Evolutionary conservation across 2,113 vertebrate genomes (phyloP).

Genomic region (Herpetotheres cachinnans): DNA sequence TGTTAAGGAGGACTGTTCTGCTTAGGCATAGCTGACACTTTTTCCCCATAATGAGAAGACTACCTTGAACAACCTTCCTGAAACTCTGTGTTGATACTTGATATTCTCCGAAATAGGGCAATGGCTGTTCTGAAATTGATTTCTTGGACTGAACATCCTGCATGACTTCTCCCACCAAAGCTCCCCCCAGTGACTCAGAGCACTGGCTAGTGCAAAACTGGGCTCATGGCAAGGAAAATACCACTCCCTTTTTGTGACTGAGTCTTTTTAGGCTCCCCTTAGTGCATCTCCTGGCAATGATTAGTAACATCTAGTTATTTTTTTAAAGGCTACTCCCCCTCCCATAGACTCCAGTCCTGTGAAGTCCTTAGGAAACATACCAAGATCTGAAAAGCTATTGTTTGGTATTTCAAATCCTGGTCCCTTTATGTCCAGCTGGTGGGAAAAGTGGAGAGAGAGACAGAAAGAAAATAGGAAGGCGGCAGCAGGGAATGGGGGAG

Average conservation of each 20-base stretch:
- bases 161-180: slow-evolving; percentile 5
- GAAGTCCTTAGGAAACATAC: slow-evolving; percentile 64
- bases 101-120: not conserved
- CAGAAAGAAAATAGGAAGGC: slow-evolving; percentile 41
- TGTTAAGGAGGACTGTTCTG: not conserved
- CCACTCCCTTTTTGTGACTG: slow-evolving; percentile 37
- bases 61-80: not conserved
- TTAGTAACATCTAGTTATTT: slow-evolving; percentile 57
- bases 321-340: slow-evolving; percentile 40
- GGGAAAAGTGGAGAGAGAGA: slow-evolving; percentile 51
- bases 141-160: slow-evolving; percentile 5
- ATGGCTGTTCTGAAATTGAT: not conserved
- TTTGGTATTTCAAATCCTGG: slow-evolving; percentile 60
- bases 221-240: slow-evolving; percentile 46
- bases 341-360: slow-evolving; percentile 40
- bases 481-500: not conserved
- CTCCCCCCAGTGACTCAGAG: slow-evolving; percentile 26
- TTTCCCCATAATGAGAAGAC: not conserved
- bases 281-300: slow-evolving; percentile 68
- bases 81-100: not conserved
- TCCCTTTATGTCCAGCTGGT: slow-evolving; percentile 63
- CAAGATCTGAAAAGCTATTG: slow-evolving; percentile 64
- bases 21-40: not conserved
- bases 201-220: not conserved
- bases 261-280: slow-evolving; percentile 50